Evolutionary conservation across 2,113 vertebrate species (phyloP), one percentile per base, ranked within the genome.

Genomic region (Pituophis catenifer): DNA sequence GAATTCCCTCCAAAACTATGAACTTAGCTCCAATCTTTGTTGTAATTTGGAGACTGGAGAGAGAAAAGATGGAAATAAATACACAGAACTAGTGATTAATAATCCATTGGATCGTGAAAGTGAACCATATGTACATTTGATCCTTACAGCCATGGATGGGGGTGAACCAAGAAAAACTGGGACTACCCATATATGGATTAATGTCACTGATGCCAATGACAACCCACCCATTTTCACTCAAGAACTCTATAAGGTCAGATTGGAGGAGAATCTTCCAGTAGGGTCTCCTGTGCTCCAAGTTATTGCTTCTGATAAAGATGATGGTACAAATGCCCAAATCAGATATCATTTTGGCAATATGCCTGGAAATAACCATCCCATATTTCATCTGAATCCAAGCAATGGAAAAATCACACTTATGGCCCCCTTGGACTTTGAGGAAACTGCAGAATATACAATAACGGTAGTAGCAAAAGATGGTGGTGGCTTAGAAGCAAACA

Each of bases 221-320:
- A 90, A 90, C 6, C 38, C 89, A 62, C 89, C 89, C 57, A 62
- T 90, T 26, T 90, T 90, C 17, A 90, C 38, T 8, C 89, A 90
- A 62, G 89, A 90, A 15, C 2, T 62, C 23, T 90, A 90, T 48
- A 90, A 90, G 57, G 24, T 90, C 23, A 90, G 13, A 29, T 50
- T 90, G 57, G 23, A 48, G 11, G 89, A 90, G 44, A 90, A 50
- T 48, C 38, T 26, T 62, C 57, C 89, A 62, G 13, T 90, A 62
- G 89, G 57, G 58, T 90, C 89, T 24, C 89, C 59, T 90, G 89
- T 90, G 55, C 89, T 89, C 89, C 89, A 89, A 38, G 55, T 89
- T 48, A 44, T 58, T 11, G 89, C 89, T 38, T 59, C 21, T 59
- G 89, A 89, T 89, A 89, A 59, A 58, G 89, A 58, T 59, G 54